Conservation (phyloP, 2,113 vertebrate species). For the Rhinoderma darwinii region DNA sequence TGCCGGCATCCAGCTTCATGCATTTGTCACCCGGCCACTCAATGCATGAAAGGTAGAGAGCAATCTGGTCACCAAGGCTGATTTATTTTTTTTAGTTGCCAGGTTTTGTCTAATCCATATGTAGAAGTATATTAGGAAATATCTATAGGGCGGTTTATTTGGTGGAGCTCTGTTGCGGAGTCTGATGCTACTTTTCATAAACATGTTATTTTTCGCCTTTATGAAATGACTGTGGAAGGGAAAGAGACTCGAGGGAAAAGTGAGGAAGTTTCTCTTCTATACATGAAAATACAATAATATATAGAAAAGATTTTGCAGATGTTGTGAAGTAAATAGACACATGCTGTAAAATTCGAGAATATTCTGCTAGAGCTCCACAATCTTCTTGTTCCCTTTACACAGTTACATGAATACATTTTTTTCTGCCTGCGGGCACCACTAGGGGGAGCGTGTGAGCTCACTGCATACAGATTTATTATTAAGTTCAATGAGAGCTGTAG, state of each 20-base stretch:
- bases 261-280: constrained; percentile 5
- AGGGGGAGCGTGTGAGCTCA: neutral
- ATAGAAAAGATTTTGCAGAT: neutral
- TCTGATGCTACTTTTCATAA: neutral
- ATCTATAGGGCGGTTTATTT: too few relatives aligned
- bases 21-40: neutral
- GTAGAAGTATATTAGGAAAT: too few relatives aligned
- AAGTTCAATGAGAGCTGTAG: neutral
- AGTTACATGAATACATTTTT: too few relatives aligned
- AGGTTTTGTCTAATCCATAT: too few relatives aligned
- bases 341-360: neutral
- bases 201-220: neutral
- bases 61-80: too few relatives aligned
- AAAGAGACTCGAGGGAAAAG: neutral
- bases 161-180: neutral
- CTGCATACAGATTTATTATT: neutral
- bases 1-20: too few relatives aligned
- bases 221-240: neutral
- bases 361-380: neutral
- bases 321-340: neutral
- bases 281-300: neutral
- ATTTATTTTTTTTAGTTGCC: too few relatives aligned
- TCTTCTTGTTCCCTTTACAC: too few relatives aligned
- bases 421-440: too few relatives aligned
- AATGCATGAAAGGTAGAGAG: too few relatives aligned